phyloP scores from a whole-genome alignment of 2,113 vertebrate genomes.

The Thalassarche chlororhynchos region DNA sequence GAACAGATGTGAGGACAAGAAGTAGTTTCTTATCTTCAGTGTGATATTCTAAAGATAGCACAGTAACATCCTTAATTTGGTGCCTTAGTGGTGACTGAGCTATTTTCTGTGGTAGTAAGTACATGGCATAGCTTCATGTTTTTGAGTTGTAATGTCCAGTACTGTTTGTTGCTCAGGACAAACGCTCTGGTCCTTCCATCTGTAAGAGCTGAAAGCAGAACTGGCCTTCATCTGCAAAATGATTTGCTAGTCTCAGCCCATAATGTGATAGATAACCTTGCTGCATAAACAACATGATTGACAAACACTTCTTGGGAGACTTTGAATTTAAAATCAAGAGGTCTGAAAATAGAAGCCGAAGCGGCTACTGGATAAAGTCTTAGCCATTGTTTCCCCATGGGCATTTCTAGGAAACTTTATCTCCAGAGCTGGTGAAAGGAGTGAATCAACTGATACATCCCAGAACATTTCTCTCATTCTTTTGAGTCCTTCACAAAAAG shows the following conservation, averaged over 20 bases:
- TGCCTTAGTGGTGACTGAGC: not conserved
- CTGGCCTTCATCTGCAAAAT: not conserved
- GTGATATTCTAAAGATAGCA: not conserved
- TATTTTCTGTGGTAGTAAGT: not conserved
- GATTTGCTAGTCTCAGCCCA: not conserved
- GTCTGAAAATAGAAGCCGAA: not conserved
- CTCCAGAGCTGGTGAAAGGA: not conserved
- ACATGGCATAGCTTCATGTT: not conserved
- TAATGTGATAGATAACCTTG: not conserved
- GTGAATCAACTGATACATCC: not conserved
- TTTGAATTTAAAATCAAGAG: not conserved
- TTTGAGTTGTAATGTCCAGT: not conserved
- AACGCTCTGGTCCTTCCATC: not conserved
- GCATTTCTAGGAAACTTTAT: slow-evolving; percentile 16
- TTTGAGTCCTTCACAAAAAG: not conserved
- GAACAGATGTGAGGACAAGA: not conserved
- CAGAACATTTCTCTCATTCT: slow-evolving; percentile 10
- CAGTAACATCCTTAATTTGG: not conserved
- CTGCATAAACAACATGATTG: not conserved
- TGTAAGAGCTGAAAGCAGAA: not conserved
- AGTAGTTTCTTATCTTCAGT: not conserved
- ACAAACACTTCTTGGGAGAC: not conserved
- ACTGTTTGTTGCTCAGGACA: not conserved
- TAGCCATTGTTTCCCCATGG: not conserved
- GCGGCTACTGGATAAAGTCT: not conserved